phyloP scores from a whole-genome alignment of 2,797 vertebrate species.

The Acridotheres tristis region DNA sequence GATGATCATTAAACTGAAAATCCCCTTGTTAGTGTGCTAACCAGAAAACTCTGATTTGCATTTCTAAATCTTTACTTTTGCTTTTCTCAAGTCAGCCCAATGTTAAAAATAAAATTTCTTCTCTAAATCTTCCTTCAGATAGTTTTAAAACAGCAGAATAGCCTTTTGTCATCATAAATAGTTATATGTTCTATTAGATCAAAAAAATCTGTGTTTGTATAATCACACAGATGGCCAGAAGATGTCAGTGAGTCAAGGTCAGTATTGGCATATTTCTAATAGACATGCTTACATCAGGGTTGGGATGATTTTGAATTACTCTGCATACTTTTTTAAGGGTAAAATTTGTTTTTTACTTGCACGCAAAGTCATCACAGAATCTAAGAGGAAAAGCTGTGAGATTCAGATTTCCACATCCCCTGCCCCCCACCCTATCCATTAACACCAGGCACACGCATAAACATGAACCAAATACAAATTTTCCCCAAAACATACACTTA shows the following conservation, averaged over 20 bases:
- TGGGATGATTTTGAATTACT: not conserved
- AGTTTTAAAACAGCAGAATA: not conserved
- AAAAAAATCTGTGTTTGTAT: not conserved
- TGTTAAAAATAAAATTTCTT: not conserved
- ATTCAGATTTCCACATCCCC: fast-evolving
- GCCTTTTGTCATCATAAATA: not conserved
- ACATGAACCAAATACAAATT: not conserved
- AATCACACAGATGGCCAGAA: not conserved
- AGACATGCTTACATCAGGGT: not conserved
- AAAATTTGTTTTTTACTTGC: not conserved
- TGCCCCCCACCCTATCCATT: not conserved
- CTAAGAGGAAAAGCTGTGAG: not conserved
- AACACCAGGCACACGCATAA: not conserved
- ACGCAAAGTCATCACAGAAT: not conserved
- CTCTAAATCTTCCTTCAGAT: not conserved
- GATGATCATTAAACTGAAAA: not conserved
- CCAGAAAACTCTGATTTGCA: not conserved
- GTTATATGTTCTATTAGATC: not conserved
- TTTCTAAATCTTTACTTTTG: not conserved
- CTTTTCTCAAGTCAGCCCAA: not conserved
- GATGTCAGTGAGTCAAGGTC: not conserved
- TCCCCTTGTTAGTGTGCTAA: not conserved
- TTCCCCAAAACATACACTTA: not conserved
- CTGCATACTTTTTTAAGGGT: not conserved
- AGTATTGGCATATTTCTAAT: not conserved